Evolutionary conservation across 2,888 invertebrate genomes (phyloP).

Genomic region (Latheticus oryzae): DNA sequence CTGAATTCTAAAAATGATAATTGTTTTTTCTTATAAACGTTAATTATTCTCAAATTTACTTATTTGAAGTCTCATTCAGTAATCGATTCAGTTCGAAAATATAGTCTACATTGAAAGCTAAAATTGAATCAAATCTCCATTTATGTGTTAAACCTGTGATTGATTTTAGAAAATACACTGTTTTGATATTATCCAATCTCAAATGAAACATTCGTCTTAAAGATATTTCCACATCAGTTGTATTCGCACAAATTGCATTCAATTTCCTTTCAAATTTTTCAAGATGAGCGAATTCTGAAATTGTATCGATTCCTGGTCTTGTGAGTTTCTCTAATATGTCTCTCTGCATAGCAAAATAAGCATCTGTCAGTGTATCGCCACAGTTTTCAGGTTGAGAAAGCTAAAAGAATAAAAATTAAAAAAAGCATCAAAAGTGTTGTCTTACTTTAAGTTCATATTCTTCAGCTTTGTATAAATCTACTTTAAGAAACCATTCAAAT

Average conservation of each 20-base stretch:
- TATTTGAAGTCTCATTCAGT: constrained; percentile 5
- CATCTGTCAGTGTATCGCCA: neutral
- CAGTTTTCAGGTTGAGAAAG: constrained; percentile 15
- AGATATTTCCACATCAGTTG: constrained; percentile 2
- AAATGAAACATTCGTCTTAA: neutral
- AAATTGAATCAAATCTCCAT: constrained; percentile 8
- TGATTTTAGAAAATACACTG: constrained; percentile 3
- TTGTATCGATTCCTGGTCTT: constrained; percentile 9
- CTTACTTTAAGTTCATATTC: constrained; percentile 17
- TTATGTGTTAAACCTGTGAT: constrained; percentile 1
- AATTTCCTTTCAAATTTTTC: constrained; percentile 13
- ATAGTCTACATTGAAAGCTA: constrained; percentile 12
- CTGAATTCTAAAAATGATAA: constrained; percentile 47
- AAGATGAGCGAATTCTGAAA: constrained; percentile 2
- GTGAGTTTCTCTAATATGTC: constrained; percentile 7
- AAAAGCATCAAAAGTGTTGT: neutral
- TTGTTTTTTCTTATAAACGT: neutral
- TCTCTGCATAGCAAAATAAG: constrained; percentile 14
- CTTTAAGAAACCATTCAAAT: constrained; percentile 48
- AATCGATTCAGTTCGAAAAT: constrained; percentile 7
- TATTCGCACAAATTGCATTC: constrained; percentile 7
- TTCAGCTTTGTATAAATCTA: constrained; percentile 12
- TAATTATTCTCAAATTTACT: constrained; percentile 2
- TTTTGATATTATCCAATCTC: constrained; percentile 2
- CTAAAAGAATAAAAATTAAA: constrained; percentile 7